Percentiles rank a stretch among this genome's conserved stretches.
Evolutionary conservation across 2,113 vertebrate species (phyloP).

Genomic region (Odocoileus hemionus): DNA sequence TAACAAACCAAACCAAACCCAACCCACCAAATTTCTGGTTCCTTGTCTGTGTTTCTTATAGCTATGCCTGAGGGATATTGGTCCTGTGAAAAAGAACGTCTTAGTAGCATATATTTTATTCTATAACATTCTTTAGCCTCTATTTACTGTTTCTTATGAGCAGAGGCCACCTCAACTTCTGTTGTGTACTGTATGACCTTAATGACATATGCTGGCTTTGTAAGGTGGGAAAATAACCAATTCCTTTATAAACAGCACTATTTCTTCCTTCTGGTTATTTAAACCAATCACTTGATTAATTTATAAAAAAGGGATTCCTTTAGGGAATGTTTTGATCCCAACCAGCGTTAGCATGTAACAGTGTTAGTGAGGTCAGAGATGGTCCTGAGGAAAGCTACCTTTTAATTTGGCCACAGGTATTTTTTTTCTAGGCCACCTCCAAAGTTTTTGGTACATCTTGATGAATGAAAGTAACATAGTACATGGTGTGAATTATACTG

Average conservation of each 20-base stretch:
- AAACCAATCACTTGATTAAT: background rate
- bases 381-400: slow-evolving; percentile 25
- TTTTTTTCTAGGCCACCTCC: background rate
- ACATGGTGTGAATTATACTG: background rate
- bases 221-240: background rate
- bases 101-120: background rate
- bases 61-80: background rate
- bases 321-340: background rate
- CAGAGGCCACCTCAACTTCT: background rate
- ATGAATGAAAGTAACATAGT: background rate
- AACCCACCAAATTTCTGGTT: background rate
- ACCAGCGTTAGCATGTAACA: background rate
- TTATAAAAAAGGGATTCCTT: background rate
- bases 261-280: background rate
- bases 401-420: background rate
- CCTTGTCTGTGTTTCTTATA: background rate
- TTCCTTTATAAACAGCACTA: background rate
- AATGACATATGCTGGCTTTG: background rate
- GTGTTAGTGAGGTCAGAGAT: background rate
- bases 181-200: background rate
- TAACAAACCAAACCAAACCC: background rate
- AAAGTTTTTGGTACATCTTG: background rate
- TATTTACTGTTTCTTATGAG: background rate
- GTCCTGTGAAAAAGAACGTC: background rate
- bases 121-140: background rate